These are phyloP conservation scores for Flabesymbios commensalis DNA, from an alignment of 2,888 invertebrate genomes.

Conservation along the genomic window DNA sequence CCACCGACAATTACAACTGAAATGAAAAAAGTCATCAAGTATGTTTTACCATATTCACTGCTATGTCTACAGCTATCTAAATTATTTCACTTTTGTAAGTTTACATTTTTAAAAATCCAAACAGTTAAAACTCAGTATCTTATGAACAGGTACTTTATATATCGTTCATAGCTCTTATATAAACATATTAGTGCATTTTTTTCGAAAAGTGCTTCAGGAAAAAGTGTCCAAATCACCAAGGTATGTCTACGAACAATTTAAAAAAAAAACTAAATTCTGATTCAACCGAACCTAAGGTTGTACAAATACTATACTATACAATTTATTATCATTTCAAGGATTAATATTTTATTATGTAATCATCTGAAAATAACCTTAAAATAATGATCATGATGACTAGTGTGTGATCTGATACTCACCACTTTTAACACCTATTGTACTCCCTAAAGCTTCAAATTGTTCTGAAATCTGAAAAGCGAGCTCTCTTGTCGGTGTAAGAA, in stretches of 20 bases:
- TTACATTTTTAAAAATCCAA: not conserved
- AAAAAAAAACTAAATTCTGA: too few species aligned
- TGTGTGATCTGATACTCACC: too few species aligned
- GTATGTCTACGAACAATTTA: too few species aligned
- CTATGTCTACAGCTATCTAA: not conserved
- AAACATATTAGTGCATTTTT: too few species aligned
- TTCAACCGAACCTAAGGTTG: too few species aligned
- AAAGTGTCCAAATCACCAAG: too few species aligned
- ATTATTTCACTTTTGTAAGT: not conserved
- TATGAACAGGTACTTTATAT: not conserved
- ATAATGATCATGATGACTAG: too few species aligned
- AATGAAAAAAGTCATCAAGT: conserved; percentile 24
- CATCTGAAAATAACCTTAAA: not conserved
- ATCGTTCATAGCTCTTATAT: not conserved
- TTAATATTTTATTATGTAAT: not conserved
- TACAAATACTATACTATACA: not conserved
- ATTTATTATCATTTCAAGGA: not conserved
- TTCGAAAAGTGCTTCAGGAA: too few species aligned
- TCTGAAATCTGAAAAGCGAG: conserved; percentile 98
- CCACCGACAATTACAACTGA: conserved; percentile 94
- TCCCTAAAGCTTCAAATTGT: conserved; percentile 92
- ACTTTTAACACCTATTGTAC: conserved; percentile 90
- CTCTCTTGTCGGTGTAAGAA: conserved; percentile 96
- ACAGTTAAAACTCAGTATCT: not conserved
- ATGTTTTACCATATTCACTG: not conserved